Conservation (phyloP, 1,140 invertebrate genomes). For the Drosophila insularis region DNA sequence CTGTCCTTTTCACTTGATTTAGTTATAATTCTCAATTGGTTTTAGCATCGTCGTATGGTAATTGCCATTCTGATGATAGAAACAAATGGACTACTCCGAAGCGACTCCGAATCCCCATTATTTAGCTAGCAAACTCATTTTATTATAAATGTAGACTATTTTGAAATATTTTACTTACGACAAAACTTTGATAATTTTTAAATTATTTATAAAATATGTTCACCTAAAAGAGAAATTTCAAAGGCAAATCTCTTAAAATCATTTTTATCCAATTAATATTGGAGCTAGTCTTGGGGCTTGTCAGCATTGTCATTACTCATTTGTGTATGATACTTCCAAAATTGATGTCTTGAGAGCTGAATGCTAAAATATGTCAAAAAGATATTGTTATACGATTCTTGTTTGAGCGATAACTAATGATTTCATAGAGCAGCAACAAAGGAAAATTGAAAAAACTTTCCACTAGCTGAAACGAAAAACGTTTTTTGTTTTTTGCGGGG, state of each 20-base stretch:
- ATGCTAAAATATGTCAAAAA: too few species aligned
- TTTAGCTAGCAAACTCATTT: too few species aligned
- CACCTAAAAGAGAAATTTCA: not conserved
- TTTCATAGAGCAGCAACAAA: not conserved
- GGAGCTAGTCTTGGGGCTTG: not conserved
- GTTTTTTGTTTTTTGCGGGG: not conserved
- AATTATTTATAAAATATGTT: not conserved
- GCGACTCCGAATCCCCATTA: too few species aligned
- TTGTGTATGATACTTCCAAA: not conserved
- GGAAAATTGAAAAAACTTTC: not conserved
- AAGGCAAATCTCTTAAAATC: not conserved
- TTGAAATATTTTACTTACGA: too few species aligned
- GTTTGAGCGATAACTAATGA: constrained; percentile 16
- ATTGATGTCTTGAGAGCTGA: not conserved
- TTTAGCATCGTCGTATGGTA: too few species aligned
- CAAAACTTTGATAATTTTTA: not conserved
- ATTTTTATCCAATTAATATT: not conserved
- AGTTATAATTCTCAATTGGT: too few species aligned
- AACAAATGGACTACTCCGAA: too few species aligned
- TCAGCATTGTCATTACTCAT: constrained; percentile 1
- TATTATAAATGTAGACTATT: too few species aligned
- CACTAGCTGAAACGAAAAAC: constrained; percentile 29
- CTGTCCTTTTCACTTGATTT: too few species aligned
- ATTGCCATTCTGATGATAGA: too few species aligned
- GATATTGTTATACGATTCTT: constrained; percentile 6